Conservation (phyloP, 30 jellyfish, hydroid and myxozoan genomes). For the Aurelia aurita region DNA sequence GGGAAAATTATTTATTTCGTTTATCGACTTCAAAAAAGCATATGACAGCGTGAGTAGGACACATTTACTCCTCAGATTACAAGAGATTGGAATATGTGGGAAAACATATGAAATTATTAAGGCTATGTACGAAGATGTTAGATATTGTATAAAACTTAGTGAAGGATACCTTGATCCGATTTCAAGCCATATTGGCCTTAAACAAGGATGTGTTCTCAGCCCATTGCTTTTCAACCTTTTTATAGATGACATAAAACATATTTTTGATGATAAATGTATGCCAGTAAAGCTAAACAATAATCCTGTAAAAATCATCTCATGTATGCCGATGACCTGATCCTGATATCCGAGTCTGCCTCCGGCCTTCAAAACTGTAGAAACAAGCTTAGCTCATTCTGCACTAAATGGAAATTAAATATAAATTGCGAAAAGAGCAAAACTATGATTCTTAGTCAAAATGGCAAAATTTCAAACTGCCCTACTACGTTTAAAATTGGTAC, state of each 20-base stretch:
- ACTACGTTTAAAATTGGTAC: background rate
- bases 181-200: background rate
- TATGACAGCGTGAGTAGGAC: background rate
- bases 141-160: background rate
- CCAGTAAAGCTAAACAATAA: background rate
- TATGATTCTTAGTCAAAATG: background rate
- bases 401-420: background rate
- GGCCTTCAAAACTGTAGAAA: background rate
- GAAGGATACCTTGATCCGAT: background rate
- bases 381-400: background rate
- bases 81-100: background rate
- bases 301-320: background rate
- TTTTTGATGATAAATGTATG: background rate
- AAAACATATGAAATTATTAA: too few species aligned
- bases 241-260: background rate
- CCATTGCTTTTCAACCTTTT: background rate
- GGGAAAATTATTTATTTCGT: background rate
- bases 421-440: background rate
- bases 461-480: background rate
- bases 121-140: background rate
- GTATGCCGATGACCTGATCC: background rate
- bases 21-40: background rate
- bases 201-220: background rate
- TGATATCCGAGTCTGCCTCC: background rate
- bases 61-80: background rate